A percentile compares a stretch with the other conserved stretches of the same genome.
These are phyloP conservation scores for Phoebastria nigripes DNA, from an alignment of 2,797 vertebrate species.

Conservation along the genomic window DNA sequence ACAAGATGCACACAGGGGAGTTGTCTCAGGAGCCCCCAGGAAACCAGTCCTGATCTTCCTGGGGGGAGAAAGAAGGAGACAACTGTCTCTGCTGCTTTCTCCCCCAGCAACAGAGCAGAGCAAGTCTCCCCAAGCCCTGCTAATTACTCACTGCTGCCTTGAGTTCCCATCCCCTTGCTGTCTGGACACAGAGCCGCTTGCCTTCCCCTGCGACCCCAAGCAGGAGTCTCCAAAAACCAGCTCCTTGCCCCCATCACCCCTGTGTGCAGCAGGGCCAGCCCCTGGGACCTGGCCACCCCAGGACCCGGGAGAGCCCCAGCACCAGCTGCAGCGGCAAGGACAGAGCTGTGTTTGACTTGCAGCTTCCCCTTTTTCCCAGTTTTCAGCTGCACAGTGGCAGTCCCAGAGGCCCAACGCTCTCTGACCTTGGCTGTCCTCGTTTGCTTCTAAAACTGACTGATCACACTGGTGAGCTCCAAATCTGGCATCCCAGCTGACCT, in stretches of 20 bases:
- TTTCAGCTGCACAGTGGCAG: neutral
- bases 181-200: neutral
- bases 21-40: neutral
- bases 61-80: neutral
- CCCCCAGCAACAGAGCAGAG: neutral
- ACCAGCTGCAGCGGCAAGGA: neutral
- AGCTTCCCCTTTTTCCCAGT: neutral
- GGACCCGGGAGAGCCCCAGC: neutral
- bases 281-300: neutral
- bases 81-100: neutral
- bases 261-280: neutral
- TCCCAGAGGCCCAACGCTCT: neutral
- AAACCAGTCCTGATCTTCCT: neutral
- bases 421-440: constrained; percentile 49
- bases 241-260: neutral
- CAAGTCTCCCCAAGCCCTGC: neutral
- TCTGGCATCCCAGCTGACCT: neutral
- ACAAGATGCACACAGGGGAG: neutral
- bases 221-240: neutral
- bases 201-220: neutral
- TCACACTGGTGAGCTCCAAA: neutral
- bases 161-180: neutral
- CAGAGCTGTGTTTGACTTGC: neutral
- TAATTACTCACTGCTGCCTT: neutral
- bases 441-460: constrained; percentile 34